Base-by-base conservation (phyloP, 2,888 invertebrate genomes). In the Seira ritae region DNA sequence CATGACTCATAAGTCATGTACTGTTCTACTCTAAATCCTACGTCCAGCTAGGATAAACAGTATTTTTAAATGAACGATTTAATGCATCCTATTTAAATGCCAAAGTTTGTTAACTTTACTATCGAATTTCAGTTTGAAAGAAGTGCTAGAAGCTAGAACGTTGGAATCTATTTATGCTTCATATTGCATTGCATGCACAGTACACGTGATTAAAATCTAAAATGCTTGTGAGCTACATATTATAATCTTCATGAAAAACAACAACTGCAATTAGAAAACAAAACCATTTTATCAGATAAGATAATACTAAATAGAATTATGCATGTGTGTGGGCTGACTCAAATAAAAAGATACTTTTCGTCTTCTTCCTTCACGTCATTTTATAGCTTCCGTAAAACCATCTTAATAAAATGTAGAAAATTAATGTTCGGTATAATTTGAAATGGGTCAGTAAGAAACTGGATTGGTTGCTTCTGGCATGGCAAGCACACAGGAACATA, bases 391-490 rank as follows among this genome's bases (percentile, higher is more conserved):
- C 55, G n/a, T 12, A 15, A 55, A 55, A 15, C 55, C 17, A n/a
- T 8, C 3, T 8, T 31, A 31, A 31, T 31, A 31, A 31, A 31
- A 31, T 31, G 31, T 12, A 55, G 55, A 55, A 55, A 55, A 55
- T 55, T 55, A 55, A 55, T 55, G 17, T n/a, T 2, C 15, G 12
- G 12, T 2, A 55, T 55, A 55, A 55, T 55, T 55, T 55, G 6
- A 55, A 55, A 55, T 55, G 55, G 55, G 55, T 55, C 55, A 55
- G 17, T 2, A 55, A 31, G 55, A 55, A 55, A 17, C 55, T 55
- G 55, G 17, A 55, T 55, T 55, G 55, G 6, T 17, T 55, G 31
- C 31, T 31, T n/a, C n/a, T 31, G 31, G 31, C 55, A 8, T 55
- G n/a, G 55, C 17, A 12, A 8, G 12, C 15, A 55, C 55, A 55